Evolutionary conservation across 2,113 vertebrate genomes (phyloP), one percentile per base, ranked within the genome.

Genomic region (Cyprichromis sp.): DNA sequence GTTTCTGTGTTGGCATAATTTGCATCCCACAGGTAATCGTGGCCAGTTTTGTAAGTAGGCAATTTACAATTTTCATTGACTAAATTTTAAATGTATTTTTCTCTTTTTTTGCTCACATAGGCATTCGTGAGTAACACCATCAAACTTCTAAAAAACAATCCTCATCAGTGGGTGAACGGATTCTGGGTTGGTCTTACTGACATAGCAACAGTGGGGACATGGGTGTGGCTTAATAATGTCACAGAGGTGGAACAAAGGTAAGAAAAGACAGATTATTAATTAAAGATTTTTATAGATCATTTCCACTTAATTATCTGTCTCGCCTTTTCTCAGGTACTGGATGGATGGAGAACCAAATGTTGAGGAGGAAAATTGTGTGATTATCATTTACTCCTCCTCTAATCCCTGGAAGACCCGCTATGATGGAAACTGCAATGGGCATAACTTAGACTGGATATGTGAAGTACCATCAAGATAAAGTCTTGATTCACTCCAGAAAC

Each of bases 161-260:
- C 0, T 1, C 1, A 36, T 13, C 0, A 0, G 0, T 83, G 57
- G 81, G 1, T 7, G 2, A 45, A 38, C 0, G 80, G 78, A 19
- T 87, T 88, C 89, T 94, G 92, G 92, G 34, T 94, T 4, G 93
- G 93, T 10, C 47, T 93, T 34, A 90, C 73, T 9, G 89, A 94
- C 40, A 45, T 5, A 5, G 5, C 19, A 1, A 5, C 2, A 50
- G 87, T 91, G 50, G 83, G 83, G 1, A 79, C 4, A 5, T 94
- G 89, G 91, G 24, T 88, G 5, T 94, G 92, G 92, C 59, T 94
- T 21, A 94, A 93, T 61, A 93, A 94, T 52, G 86, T 88, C 53
- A 91, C 90, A 3, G 83, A 92, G 31, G 45, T 80, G 54, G 82
- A 90, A 5, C 11, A 21, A 42, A 79, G 87, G 93, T 92, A 47